Conservation (phyloP, 2,113 vertebrate genomes). For the Galeopterus variegatus region DNA sequence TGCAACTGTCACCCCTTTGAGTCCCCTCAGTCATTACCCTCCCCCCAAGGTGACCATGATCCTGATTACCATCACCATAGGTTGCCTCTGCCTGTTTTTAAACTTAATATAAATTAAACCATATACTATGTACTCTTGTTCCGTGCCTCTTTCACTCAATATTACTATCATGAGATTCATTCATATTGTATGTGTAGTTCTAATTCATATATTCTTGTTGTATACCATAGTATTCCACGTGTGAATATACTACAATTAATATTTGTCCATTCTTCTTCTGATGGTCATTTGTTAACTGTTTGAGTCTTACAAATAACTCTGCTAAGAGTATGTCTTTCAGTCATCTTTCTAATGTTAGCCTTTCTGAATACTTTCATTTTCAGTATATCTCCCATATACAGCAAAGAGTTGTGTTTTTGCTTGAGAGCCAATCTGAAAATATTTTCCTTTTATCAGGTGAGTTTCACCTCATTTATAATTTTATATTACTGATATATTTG, state of each 20-base stretch:
- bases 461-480: background rate
- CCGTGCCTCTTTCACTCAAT: background rate
- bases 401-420: constrained; percentile 5
- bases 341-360: background rate
- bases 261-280: background rate
- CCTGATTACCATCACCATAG: background rate
- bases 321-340: background rate
- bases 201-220: background rate
- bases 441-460: constrained; percentile 29
- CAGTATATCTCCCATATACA: background rate
- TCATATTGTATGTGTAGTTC: background rate
- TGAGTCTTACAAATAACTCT: background rate
- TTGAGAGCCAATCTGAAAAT: background rate
- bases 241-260: background rate
- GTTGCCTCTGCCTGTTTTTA: background rate
- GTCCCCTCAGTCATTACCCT: background rate
- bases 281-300: background rate
- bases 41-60: background rate
- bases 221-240: background rate
- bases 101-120: background rate
- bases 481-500: background rate
- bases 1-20: background rate
- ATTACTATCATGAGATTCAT: background rate
- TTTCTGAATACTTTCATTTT: background rate
- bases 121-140: background rate